A percentile compares a stretch with the other conserved stretches of the same genome.
These are phyloP conservation scores for Drosophila nebulosa DNA, from an alignment of 1,140 invertebrate genomes.

Conservation along the genomic window DNA sequence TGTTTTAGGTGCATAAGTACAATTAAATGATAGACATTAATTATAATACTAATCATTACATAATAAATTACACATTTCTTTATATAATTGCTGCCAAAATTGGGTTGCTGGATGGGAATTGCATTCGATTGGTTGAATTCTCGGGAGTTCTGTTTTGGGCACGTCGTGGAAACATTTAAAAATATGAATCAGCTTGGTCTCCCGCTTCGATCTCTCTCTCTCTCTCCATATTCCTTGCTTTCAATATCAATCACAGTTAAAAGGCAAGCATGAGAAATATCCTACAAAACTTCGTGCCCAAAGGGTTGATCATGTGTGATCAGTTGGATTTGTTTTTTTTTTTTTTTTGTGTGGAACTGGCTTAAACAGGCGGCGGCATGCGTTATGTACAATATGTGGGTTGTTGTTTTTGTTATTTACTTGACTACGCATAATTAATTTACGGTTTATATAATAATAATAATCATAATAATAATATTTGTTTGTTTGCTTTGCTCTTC, in stretches of 20 bases:
- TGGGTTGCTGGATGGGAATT: background rate
- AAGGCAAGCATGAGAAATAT: slow-evolving; percentile 73
- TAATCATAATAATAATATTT: slow-evolving; percentile 32
- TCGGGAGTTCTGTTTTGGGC: slow-evolving; percentile 25
- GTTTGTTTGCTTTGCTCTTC: slow-evolving; percentile 8
- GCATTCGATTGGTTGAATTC: background rate
- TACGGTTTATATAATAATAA: slow-evolving; percentile 43
- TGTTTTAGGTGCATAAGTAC: background rate
- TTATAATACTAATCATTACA: background rate
- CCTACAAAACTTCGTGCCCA: slow-evolving; percentile 38
- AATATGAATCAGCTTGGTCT: background rate
- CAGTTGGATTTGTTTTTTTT: slow-evolving; percentile 10
- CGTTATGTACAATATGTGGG: slow-evolving; percentile 44
- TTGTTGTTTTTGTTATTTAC: slow-evolving; percentile 47
- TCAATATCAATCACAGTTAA: slow-evolving; percentile 67
- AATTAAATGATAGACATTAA: slow-evolving; percentile 1
- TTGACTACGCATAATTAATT: slow-evolving; percentile 72
- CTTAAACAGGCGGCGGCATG: slow-evolving; percentile 17
- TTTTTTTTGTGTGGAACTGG: slow-evolving; percentile 7
- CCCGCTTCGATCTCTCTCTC: background rate
- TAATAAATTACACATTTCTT: background rate
- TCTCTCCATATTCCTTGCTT: background rate
- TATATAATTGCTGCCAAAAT: slow-evolving; percentile 1
- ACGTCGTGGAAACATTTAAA: slow-evolving; percentile 2
- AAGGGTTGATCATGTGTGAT: background rate